Percentiles rank a stretch among this genome's conserved stretches.
Conservation (phyloP, 2,888 invertebrate genomes). For the Platycheirus albimanus region DNA sequence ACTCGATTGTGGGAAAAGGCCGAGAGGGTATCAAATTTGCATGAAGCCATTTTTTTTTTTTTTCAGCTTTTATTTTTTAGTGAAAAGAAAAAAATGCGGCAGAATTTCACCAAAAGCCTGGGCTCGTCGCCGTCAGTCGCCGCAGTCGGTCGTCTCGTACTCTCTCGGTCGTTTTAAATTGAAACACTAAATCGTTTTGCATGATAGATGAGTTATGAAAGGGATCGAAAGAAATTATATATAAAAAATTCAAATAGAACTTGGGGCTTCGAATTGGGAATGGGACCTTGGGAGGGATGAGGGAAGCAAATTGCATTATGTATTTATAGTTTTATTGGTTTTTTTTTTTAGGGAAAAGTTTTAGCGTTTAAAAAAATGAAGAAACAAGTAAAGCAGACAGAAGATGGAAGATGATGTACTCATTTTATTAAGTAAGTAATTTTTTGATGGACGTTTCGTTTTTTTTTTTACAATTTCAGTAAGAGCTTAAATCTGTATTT, state of each 20-base stretch:
- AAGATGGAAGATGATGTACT: background rate
- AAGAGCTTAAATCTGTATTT: too few species aligned
- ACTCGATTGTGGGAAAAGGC: slow-evolving; percentile 5
- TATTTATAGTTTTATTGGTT: slow-evolving; percentile 21
- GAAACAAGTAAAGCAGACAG: background rate
- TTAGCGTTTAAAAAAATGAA: background rate
- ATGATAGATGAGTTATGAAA: slow-evolving; percentile 63
- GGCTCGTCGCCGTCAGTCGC: too few species aligned
- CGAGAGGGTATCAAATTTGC: slow-evolving; percentile 56
- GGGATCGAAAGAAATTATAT: slow-evolving; percentile 51
- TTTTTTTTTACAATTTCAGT: too few species aligned
- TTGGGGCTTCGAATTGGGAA: too few species aligned
- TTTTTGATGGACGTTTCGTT: too few species aligned
- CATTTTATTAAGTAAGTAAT: background rate
- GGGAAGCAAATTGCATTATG: slow-evolving; percentile 47
- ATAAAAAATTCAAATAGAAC: slow-evolving; percentile 48
- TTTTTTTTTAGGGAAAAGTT: background rate
- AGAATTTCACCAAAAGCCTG: slow-evolving; percentile 19
- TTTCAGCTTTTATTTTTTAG: background rate
- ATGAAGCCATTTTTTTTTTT: slow-evolving; percentile 43
- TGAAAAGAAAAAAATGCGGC: slow-evolving; percentile 1
- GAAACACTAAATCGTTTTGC: slow-evolving; percentile 63
- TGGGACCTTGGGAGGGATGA: slow-evolving; percentile 37
- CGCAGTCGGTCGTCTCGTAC: background rate
- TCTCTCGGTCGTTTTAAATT: slow-evolving; percentile 42